A percentile compares a stretch with the other conserved stretches of the same genome.
phyloP scores from a whole-genome alignment of 2,113 vertebrate species.

The Microtus montanus region DNA sequence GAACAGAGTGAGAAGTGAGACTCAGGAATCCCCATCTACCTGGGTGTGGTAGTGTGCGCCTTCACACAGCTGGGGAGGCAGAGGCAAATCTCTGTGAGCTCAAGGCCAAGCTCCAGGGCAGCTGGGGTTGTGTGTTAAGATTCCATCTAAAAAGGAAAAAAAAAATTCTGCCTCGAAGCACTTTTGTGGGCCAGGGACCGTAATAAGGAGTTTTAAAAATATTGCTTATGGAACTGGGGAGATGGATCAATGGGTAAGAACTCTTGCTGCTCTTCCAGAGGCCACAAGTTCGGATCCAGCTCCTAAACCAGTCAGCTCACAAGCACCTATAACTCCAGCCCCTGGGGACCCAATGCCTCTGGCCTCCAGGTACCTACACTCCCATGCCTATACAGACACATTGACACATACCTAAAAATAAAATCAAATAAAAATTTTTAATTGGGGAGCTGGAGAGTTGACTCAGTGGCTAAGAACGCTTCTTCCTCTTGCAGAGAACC shows the following conservation, averaged over 20 bases:
- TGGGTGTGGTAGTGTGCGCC: too few relatives aligned
- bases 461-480: background rate
- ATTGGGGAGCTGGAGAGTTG: too few relatives aligned
- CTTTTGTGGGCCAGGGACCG: background rate
- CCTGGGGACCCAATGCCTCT: too few relatives aligned
- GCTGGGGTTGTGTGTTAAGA: background rate
- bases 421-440: too few relatives aligned
- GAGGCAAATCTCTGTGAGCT: background rate
- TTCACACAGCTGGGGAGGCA: background rate
- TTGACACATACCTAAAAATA: too few relatives aligned
- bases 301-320: too few relatives aligned
- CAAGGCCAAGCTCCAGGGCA: background rate
- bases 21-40: background rate
- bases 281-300: too few relatives aligned
- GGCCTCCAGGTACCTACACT: too few relatives aligned
- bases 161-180: background rate
- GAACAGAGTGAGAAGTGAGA: slow-evolving; percentile 26
- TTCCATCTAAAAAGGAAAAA: background rate
- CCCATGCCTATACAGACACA: too few relatives aligned
- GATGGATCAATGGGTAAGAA: background rate
- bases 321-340: too few relatives aligned
- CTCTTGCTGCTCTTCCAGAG: background rate
- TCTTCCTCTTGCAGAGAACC: background rate
- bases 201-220: background rate
- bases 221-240: background rate